Percentiles rank a stretch among this genome's conserved stretches.
Evolutionary conservation across 2,888 invertebrate genomes (phyloP).

Genomic region (Eurois occulta): DNA sequence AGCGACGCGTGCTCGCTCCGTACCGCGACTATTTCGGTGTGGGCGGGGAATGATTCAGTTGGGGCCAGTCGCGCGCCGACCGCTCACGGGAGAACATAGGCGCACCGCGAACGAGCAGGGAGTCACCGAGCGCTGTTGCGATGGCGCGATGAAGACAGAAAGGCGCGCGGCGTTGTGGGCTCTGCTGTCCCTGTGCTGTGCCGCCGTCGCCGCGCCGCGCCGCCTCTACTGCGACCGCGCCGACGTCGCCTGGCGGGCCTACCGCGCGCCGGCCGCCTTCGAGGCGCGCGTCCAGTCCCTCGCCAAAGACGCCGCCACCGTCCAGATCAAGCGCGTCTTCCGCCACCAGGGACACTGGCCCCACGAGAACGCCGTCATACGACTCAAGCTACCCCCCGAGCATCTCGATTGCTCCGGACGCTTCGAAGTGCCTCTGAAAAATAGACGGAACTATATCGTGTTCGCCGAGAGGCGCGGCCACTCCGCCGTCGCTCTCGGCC

Average conservation of each 20-base stretch:
- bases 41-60: constrained; percentile 78
- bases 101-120: constrained; percentile 69
- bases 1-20: constrained; percentile 78
- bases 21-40: constrained; percentile 85
- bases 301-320: constrained; percentile 84
- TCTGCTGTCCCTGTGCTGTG: constrained; percentile 82
- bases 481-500: constrained; percentile 87
- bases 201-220: constrained; percentile 82
- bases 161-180: constrained; percentile 89
- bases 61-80: constrained; percentile 88
- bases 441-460: constrained; percentile 87
- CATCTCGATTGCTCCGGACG: constrained; percentile 84
- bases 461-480: constrained; percentile 87
- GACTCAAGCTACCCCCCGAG: constrained; percentile 81
- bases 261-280: constrained; percentile 88
- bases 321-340: constrained; percentile 85
- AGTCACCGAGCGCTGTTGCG: constrained; percentile 80
- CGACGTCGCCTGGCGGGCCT: constrained; percentile 89
- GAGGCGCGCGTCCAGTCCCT: constrained; percentile 88
- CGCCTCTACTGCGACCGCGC: constrained; percentile 89
- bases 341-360: constrained; percentile 87
- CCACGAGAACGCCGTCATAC: constrained; percentile 81
- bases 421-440: constrained; percentile 87
- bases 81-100: constrained; percentile 81
- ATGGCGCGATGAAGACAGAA: constrained; percentile 89